Percentiles rank a stretch among this genome's conserved stretches.
phyloP scores from a whole-genome alignment of 2,797 vertebrate species.

The Scolopax rusticola region DNA sequence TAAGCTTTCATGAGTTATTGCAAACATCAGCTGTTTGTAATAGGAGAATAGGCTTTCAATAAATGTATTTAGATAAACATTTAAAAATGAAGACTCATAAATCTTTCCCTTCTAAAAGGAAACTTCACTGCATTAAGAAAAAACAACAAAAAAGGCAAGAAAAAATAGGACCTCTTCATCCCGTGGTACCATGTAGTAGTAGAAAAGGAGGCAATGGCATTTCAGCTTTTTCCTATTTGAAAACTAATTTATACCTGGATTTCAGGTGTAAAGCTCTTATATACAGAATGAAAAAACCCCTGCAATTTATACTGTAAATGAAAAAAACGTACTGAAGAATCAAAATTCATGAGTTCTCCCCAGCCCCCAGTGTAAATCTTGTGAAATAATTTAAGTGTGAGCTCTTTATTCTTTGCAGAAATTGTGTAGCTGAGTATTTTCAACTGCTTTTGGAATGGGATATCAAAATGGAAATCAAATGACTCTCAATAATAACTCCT shows the following conservation, averaged over 20 bases:
- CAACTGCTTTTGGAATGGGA: not conserved
- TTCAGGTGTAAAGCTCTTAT: constrained; percentile 31
- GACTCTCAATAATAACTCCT: not conserved
- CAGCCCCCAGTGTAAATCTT: not conserved
- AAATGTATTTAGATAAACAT: constrained; percentile 56
- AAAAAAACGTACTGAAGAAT: not conserved
- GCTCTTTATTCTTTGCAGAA: not conserved
- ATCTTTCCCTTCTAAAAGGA: constrained; percentile 78
- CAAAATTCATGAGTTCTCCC: not conserved
- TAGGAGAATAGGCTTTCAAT: constrained; percentile 28
- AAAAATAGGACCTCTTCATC: constrained; percentile 72
- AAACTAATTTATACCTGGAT: constrained; percentile 52
- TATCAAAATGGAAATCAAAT: not conserved
- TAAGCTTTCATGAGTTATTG: constrained; percentile 49
- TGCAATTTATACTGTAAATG: not conserved
- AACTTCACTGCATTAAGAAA: constrained; percentile 75
- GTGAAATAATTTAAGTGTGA: not conserved
- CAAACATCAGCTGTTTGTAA: constrained; percentile 38
- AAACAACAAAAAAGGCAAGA: constrained; percentile 80
- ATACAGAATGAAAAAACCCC: not conserved
- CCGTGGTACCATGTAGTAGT: constrained; percentile 82
- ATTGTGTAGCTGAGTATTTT: not conserved
- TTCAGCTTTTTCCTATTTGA: constrained; percentile 49
- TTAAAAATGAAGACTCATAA: constrained; percentile 67
- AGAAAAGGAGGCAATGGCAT: constrained; percentile 69